A percentile compares a stretch with the other conserved stretches of the same genome.
Evolutionary conservation across 2,797 vertebrate genomes (phyloP).

Genomic region (Sebastolobus alascanus): DNA sequence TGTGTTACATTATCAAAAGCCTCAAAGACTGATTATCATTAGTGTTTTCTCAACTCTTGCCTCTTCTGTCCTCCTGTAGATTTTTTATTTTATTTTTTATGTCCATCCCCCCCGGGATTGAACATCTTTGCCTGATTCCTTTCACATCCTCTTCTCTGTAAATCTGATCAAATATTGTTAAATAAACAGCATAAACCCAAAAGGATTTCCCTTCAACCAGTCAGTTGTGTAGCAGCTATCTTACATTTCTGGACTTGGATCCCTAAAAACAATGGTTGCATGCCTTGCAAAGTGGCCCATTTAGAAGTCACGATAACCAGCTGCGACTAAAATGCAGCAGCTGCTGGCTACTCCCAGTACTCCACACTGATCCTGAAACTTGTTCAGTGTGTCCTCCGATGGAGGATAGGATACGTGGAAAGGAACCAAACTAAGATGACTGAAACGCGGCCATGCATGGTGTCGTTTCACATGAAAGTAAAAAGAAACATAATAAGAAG

Average conservation of each 20-base stretch:
- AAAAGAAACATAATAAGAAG: constrained; percentile 25
- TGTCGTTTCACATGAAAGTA: constrained; percentile 54
- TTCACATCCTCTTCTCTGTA: constrained; percentile 53
- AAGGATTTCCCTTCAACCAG: neutral
- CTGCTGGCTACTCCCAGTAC: neutral
- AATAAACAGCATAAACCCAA: neutral
- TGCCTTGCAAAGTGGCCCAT: neutral
- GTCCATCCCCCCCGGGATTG: constrained; percentile 19
- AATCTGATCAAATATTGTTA: constrained; percentile 8
- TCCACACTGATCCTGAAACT: neutral
- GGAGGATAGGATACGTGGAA: constrained; percentile 61
- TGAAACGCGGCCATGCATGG: constrained; percentile 59
- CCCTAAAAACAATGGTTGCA: neutral
- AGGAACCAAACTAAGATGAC: constrained; percentile 66
- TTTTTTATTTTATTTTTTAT: neutral
- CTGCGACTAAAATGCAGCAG: neutral
- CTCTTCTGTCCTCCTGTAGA: constrained; percentile 41
- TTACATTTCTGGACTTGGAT: neutral
- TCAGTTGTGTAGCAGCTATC: neutral
- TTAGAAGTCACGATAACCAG: neutral
- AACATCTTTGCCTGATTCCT: constrained; percentile 68
- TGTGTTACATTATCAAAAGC: constrained; percentile 28
- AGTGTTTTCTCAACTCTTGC: constrained; percentile 46
- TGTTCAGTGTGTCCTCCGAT: neutral
- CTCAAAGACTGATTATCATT: constrained; percentile 23